Conservation (phyloP, 2,888 invertebrate species). For the Pammene fasciana region DNA sequence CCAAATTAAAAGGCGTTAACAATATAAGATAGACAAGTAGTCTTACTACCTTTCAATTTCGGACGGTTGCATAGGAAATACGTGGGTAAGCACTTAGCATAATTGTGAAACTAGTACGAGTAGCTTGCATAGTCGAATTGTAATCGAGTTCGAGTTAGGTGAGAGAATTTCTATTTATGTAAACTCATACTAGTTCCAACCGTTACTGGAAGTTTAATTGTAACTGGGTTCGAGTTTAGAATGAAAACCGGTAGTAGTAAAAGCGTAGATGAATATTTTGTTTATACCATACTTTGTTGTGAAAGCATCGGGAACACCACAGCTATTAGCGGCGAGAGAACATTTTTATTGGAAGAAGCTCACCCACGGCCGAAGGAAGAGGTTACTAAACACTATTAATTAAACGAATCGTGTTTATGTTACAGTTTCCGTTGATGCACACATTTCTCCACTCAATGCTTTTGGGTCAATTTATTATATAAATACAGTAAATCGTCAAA, state of each 20-base stretch:
- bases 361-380: conserved; percentile 35
- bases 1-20: neutral
- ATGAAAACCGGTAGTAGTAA: conserved; percentile 19
- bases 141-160: neutral
- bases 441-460: neutral
- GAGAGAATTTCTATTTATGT: neutral
- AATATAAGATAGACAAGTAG: neutral
- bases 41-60: conserved; percentile 5
- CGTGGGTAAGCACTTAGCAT: conserved; percentile 14
- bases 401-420: conserved; percentile 33
- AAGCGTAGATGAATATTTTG: conserved; percentile 34
- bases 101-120: conserved; percentile 18
- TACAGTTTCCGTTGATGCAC: conserved; percentile 27
- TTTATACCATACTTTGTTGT: conserved; percentile 32
- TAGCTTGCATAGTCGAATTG: neutral
- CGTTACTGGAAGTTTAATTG: neutral
- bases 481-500: neutral
- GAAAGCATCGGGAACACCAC: conserved; percentile 34
- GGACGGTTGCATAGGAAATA: conserved; percentile 7
- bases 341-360: conserved; percentile 36
- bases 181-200: neutral
- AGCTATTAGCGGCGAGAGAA: conserved; percentile 32
- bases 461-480: neutral
- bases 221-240: neutral
- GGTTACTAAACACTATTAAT: conserved; percentile 34